These are phyloP conservation scores for Pharmacophagus antenor DNA, from an alignment of 2,888 invertebrate genomes.

Conservation along the genomic window DNA sequence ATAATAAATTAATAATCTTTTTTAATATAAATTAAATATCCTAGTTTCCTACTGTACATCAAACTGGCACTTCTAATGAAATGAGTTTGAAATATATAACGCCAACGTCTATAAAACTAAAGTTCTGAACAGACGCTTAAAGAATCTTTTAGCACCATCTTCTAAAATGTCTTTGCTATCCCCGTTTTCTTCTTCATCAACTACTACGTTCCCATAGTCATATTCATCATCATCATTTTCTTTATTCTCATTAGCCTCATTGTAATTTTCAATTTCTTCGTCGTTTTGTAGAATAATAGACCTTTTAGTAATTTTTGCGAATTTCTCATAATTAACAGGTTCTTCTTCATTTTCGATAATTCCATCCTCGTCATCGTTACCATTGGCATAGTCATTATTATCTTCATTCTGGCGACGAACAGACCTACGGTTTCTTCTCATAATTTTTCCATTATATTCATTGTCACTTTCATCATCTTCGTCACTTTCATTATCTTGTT, in stretches of 20 bases:
- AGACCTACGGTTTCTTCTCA: too few relatives aligned
- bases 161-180: conserved; percentile 6
- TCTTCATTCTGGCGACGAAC: too few relatives aligned
- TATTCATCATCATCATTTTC: background rate
- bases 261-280: background rate
- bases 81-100: conserved; percentile 45
- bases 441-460: background rate
- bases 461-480: background rate
- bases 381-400: too few relatives aligned
- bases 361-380: background rate
- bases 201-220: background rate
- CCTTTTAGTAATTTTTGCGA: too few relatives aligned
- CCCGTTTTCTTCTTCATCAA: conserved; percentile 7
- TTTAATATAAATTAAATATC: conserved; percentile 18
- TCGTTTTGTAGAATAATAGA: background rate
- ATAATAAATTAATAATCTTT: conserved; percentile 37
- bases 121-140: conserved; percentile 49
- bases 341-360: background rate
- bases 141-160: conserved; percentile 37
- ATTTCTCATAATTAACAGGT: background rate
- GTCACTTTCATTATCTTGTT: conserved; percentile 7
- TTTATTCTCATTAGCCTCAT: background rate
- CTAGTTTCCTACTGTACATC: conserved; percentile 44
- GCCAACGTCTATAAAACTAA: conserved; percentile 44
- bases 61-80: conserved; percentile 50